A percentile compares a stretch with the other conserved stretches of the same genome.
phyloP scores from a whole-genome alignment of 2,888 invertebrate species.

The Acanthosepion esculentum region DNA sequence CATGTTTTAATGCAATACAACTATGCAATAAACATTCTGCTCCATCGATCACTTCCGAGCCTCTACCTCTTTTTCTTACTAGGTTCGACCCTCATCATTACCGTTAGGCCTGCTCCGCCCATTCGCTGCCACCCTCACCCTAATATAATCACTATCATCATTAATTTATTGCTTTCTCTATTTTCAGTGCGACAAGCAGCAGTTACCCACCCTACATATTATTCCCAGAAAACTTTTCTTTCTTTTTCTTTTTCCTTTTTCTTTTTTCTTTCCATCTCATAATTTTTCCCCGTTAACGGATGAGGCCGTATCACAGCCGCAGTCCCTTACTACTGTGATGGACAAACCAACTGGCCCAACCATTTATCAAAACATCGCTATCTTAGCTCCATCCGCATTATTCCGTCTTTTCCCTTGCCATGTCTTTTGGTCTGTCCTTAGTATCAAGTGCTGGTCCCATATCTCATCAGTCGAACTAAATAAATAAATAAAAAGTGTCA shows the following conservation, averaged over 20 bases:
- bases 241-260: too few species aligned
- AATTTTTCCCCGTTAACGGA: background rate
- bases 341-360: background rate
- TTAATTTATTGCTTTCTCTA: background rate
- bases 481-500: background rate
- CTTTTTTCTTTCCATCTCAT: background rate
- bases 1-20: background rate
- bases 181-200: background rate
- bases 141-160: background rate
- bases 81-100: background rate
- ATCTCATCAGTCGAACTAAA: background rate
- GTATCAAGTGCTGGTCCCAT: background rate
- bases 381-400: background rate
- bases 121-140: background rate
- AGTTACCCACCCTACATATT: background rate
- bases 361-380: background rate
- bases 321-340: background rate
- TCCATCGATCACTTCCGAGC: background rate
- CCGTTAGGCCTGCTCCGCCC: background rate
- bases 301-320: background rate
- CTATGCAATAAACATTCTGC: background rate
- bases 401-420: background rate
- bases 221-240: background rate
- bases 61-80: background rate
- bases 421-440: background rate